These are phyloP conservation scores for Syrphus vitripennis DNA, from an alignment of 2,888 invertebrate species.

Conservation along the genomic window DNA sequence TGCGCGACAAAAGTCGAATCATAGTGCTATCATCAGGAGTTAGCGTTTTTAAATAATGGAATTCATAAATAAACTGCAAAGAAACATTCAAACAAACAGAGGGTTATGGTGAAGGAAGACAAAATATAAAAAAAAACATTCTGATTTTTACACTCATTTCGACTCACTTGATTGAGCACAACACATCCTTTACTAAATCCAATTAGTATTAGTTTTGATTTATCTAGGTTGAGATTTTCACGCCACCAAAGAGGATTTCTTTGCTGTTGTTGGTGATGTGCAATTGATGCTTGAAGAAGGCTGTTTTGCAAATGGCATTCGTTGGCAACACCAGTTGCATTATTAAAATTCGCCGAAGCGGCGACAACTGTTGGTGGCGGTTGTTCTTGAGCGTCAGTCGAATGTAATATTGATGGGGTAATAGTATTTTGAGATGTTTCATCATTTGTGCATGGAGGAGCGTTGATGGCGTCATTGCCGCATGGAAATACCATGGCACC, in stretches of 20 bases:
- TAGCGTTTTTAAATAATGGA: conserved; percentile 87
- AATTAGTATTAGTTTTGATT: conserved; percentile 85
- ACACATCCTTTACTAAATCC: conserved; percentile 97
- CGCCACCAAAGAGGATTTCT: conserved; percentile 84
- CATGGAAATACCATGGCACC: conserved; percentile 76
- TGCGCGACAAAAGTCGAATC: conserved; percentile 85
- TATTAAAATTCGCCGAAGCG: conserved; percentile 54
- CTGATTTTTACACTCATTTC: conserved; percentile 79
- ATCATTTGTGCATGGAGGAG: conserved; percentile 50
- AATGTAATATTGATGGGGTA: conserved; percentile 54
- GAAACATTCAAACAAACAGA: not conserved
- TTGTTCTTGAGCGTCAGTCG: conserved; percentile 58
- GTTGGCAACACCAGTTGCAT: conserved; percentile 45
- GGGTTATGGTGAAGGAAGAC: not conserved
- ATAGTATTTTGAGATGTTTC: conserved; percentile 62
- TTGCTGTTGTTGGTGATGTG: conserved; percentile 72
- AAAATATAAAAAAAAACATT: conserved; percentile 45
- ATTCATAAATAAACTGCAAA: conserved; percentile 89
- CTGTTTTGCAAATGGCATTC: conserved; percentile 61
- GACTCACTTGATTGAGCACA: conserved; percentile 89
- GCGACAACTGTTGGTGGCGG: conserved; percentile 19
- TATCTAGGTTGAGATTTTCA: conserved; percentile 83
- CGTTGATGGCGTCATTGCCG: conserved; percentile 66
- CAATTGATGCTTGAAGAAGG: conserved; percentile 58
- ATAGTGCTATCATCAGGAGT: conserved; percentile 85